Conservation (phyloP, 2,113 vertebrate species). For the Bothrops jararaca region DNA sequence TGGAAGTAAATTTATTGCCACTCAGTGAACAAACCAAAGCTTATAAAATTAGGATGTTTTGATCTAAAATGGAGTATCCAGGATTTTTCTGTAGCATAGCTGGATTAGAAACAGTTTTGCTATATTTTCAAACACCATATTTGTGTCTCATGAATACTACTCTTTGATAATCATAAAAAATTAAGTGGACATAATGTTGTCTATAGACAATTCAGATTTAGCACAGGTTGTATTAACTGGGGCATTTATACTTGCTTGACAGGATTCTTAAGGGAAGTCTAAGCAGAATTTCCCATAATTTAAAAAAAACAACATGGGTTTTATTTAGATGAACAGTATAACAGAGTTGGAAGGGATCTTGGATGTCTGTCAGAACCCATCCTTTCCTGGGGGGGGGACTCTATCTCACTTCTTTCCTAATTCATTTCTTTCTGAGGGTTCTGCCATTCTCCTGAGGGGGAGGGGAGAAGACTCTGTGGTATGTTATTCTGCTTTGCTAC, state of each 20-base stretch:
- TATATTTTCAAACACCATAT: no score
- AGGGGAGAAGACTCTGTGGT: no score
- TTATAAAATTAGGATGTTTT: neutral
- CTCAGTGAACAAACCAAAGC: neutral
- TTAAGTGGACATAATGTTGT: neutral
- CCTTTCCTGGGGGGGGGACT: no score
- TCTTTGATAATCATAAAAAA: neutral
- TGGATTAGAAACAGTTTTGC: neutral
- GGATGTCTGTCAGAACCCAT: neutral
- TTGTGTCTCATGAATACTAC: neutral
- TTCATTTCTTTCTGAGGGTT: no score
- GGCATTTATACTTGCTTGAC: neutral
- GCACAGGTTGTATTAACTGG: neutral
- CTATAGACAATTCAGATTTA: neutral
- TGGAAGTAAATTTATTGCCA: neutral
- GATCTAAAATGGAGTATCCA: neutral
- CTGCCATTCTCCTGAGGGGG: no score
- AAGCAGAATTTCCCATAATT: neutral
- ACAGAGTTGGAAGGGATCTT: neutral
- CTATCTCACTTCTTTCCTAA: no score
- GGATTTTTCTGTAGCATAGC: neutral
- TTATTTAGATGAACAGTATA: neutral
- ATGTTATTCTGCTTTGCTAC: no score
- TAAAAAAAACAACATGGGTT: neutral
- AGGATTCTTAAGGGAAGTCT: neutral